Conservation (phyloP, 1,140 invertebrate species). For the Drosophila watanabei region DNA sequence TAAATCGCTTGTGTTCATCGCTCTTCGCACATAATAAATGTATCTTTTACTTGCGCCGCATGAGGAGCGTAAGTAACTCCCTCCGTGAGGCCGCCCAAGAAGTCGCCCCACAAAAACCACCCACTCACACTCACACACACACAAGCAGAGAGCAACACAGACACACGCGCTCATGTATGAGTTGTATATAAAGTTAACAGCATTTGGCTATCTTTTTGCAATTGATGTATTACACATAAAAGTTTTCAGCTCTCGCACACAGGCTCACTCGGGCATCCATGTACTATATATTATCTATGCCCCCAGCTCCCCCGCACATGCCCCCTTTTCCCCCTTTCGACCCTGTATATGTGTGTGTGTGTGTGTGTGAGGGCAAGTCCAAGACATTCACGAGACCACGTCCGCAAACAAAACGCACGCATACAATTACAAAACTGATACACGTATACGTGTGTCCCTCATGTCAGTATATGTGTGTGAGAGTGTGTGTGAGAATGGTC, state of each 20-base stretch:
- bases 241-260: slow-evolving; percentile 71
- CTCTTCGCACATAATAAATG: slow-evolving; percentile 85
- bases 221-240: slow-evolving; percentile 85
- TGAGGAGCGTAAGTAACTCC: slow-evolving; percentile 79
- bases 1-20: slow-evolving; percentile 85
- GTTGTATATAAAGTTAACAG: slow-evolving; percentile 84
- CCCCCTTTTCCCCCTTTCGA: not conserved
- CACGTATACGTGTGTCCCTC: slow-evolving; percentile 59
- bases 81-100: slow-evolving; percentile 40
- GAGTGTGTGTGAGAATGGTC: slow-evolving; percentile 40
- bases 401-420: slow-evolving; percentile 83
- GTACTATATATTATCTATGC: slow-evolving; percentile 57
- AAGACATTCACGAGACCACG: slow-evolving; percentile 75
- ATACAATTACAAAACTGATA: slow-evolving; percentile 79
- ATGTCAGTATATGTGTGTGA: slow-evolving; percentile 7
- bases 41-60: slow-evolving; percentile 82
- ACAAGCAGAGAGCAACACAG: slow-evolving; percentile 23
- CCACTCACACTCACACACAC: slow-evolving; percentile 29
- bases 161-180: slow-evolving; percentile 35
- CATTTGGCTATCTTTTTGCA: slow-evolving; percentile 85
- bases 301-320: slow-evolving; percentile 4
- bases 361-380: slow-evolving; percentile 58
- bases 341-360: slow-evolving; percentile 4
- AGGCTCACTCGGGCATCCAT: slow-evolving; percentile 46
- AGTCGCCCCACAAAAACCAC: slow-evolving; percentile 19